Evolutionary conservation across 1,140 invertebrate species (phyloP).

Genomic region (Hypsibius dujardini): DNA sequence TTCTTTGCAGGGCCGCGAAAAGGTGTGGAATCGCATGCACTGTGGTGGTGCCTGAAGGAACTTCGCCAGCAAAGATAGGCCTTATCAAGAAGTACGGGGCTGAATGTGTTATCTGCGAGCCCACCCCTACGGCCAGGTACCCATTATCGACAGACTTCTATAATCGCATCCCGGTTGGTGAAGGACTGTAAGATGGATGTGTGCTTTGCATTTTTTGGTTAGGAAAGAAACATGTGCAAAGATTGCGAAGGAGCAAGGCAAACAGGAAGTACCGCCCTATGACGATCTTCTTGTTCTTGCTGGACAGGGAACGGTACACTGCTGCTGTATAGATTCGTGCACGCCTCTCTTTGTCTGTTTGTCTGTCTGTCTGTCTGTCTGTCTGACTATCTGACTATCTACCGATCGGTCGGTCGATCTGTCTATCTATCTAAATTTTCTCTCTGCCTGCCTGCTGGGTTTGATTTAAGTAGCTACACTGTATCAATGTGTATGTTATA

Average conservation of each 20-base stretch:
- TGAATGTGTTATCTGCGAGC: conserved; percentile 31
- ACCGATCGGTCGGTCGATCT: too few relatives aligned
- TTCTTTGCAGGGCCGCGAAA: conserved; percentile 29
- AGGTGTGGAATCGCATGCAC: conserved; percentile 29
- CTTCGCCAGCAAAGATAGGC: conserved; percentile 31
- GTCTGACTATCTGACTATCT: too few relatives aligned
- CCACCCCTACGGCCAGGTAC: conserved; percentile 26
- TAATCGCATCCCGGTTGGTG: not conserved
- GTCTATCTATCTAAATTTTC: not conserved
- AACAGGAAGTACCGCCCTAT: conserved; percentile 30
- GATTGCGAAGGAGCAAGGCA: conserved; percentile 24
- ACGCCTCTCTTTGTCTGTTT: too few relatives aligned
- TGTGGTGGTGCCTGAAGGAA: conserved; percentile 33
- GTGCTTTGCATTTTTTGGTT: conserved; percentile 11
- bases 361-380: too few relatives aligned
- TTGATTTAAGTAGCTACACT: too few relatives aligned
- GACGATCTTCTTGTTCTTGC: conserved; percentile 36
- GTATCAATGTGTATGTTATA: not conserved
- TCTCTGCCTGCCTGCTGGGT: not conserved
- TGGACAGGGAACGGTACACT: conserved; percentile 31
- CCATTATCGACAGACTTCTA: not conserved
- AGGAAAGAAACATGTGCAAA: conserved; percentile 25
- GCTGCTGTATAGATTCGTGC: not conserved
- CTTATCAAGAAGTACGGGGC: conserved; percentile 34
- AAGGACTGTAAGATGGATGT: not conserved